Base-by-base conservation (phyloP, 1,140 invertebrate species). In the Hypsibius dujardini region DNA sequence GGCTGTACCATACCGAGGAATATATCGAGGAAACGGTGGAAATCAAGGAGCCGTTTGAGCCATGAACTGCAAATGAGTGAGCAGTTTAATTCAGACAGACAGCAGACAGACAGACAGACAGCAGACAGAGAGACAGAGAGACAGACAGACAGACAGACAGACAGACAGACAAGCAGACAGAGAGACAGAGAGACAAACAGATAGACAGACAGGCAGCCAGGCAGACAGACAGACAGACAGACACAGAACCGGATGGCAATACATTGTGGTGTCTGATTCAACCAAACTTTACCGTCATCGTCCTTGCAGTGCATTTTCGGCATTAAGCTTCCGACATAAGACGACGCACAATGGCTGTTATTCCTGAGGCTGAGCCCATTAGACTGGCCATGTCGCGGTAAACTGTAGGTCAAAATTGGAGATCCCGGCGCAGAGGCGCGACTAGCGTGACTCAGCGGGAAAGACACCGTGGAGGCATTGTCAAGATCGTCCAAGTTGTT, bases 1-100 rank as follows among this genome's bases (percentile, higher is more conserved):
- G 28, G 28, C 28, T 28, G 28, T 28, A 28, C 28, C 28, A 28
- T 62, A 79, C 78, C 50, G 78, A 74, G 46, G 79, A 81, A 74
- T 95, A 95, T 15, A 95, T 82, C 46, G 92, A 95, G 2, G 91
- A 94, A n/a, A 90, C 88, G 1, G 90, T 93, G n/a, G 92, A 95
- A 47, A 93, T 88, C 75, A 95, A 81, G 71, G 90, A 94, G 67
- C 93, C 86, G 1, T 90, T 90, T n/a, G 92, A 95, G 56, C 91
- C 92, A 73, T 70, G 50, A 7, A 56, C 50, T 56, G n/a, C 50
- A 56, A 56, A 28, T 28, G 28, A 28, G n/a, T 28, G 28, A 28
- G 28, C 28, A 28, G 28, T 28, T 28, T 28, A 28, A 28, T 28
- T 28, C 28, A 28, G 28, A 28, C 28, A 28, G 28, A 28, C 28